A percentile compares a stretch with the other conserved stretches of the same genome.
Conservation (phyloP, 2,888 invertebrate species). For the Lepidocyrtinus sp. region DNA sequence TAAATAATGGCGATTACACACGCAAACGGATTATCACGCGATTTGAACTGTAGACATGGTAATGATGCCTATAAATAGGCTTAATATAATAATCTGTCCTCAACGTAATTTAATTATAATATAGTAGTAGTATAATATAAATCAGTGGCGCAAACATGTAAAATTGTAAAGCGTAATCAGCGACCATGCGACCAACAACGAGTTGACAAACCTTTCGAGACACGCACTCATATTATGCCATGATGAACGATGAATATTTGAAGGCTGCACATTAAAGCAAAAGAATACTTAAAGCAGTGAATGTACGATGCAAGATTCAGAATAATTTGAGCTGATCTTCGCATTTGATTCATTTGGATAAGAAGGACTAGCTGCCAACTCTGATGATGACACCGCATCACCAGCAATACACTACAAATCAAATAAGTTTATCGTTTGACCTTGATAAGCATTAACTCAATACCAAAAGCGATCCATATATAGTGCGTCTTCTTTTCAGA, state of each 20-base stretch:
- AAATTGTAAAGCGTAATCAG: too few relatives aligned
- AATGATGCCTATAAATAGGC: conserved; percentile 46
- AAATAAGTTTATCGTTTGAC: conserved; percentile 37
- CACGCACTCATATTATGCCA: too few relatives aligned
- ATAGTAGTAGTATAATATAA: not conserved
- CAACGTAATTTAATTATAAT: not conserved
- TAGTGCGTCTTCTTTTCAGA: not conserved
- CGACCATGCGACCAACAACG: not conserved
- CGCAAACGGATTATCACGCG: conserved; percentile 41
- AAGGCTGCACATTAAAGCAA: too few relatives aligned
- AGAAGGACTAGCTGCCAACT: too few relatives aligned
- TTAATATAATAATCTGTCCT: conserved; percentile 13
- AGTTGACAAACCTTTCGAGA: not conserved
- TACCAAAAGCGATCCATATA: not conserved
- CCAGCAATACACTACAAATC: too few relatives aligned
- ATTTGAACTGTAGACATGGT: conserved; percentile 28
- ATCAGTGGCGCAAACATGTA: not conserved
- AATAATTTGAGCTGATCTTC: too few relatives aligned
- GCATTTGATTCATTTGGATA: too few relatives aligned
- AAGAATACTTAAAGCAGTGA: too few relatives aligned
- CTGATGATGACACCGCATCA: conserved; percentile 31
- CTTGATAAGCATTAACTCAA: conserved; percentile 47
- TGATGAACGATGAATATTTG: too few relatives aligned
- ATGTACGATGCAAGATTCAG: too few relatives aligned
- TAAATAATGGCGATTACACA: too few relatives aligned